Conservation (phyloP, 30 jellyfish, hydroid and myxozoan species). For the Pseudorhiza aurosa region DNA sequence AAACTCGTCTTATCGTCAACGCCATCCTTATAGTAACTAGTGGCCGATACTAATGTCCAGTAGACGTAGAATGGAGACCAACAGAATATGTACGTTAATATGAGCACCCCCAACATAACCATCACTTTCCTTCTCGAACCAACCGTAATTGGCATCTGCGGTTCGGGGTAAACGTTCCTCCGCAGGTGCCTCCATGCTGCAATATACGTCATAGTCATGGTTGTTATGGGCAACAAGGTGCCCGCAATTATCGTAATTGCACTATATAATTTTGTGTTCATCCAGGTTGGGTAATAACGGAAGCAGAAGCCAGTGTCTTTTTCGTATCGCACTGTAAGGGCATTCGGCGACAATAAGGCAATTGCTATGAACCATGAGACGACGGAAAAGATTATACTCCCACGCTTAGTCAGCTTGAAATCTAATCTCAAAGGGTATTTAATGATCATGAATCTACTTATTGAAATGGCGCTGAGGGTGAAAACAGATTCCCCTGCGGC, state of each 20-base stretch:
- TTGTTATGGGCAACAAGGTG: slow-evolving; percentile 33
- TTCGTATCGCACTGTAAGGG: slow-evolving; percentile 36
- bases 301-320: slow-evolving; percentile 61
- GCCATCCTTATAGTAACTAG: slow-evolving; percentile 17
- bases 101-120: slow-evolving; percentile 55
- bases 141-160: not conserved
- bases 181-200: slow-evolving; percentile 52
- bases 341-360: slow-evolving; percentile 38
- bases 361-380: slow-evolving; percentile 46
- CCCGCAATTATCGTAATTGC: slow-evolving; percentile 21
- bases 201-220: slow-evolving; percentile 43
- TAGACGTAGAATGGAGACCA: slow-evolving; percentile 71
- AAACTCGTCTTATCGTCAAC: slow-evolving; percentile 20
- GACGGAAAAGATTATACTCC: slow-evolving; percentile 27
- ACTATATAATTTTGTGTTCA: slow-evolving; percentile 47
- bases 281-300: slow-evolving; percentile 41
- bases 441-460: slow-evolving; percentile 54
- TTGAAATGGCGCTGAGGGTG: slow-evolving; percentile 56
- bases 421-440: slow-evolving; percentile 43
- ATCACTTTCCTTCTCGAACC: slow-evolving; percentile 49
- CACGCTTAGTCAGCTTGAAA: slow-evolving; percentile 25
- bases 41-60: slow-evolving; percentile 36
- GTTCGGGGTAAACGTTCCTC: not conserved
- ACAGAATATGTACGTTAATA: slow-evolving; percentile 35
- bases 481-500: slow-evolving; percentile 66